Evolutionary conservation across 2,888 invertebrate species (phyloP).

Genomic region (Drosophila conformis): DNA sequence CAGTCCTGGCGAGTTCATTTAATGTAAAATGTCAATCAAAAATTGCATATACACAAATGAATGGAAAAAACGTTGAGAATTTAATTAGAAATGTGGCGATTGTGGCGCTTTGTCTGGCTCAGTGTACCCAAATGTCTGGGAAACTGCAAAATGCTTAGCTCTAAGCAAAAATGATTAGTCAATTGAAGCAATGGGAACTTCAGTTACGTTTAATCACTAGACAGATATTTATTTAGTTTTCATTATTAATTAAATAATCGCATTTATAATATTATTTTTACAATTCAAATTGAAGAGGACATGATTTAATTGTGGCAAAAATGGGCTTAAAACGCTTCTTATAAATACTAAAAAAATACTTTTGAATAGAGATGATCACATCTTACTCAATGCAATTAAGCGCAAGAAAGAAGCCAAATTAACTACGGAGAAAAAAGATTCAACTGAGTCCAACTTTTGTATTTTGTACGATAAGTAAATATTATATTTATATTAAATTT

Average conservation of each 20-base stretch:
- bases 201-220: background rate
- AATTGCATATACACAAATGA: slow-evolving; percentile 67
- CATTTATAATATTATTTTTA: background rate
- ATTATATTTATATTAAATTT: background rate
- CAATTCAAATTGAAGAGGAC: background rate
- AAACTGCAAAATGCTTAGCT: slow-evolving; percentile 53
- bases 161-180: slow-evolving; percentile 43
- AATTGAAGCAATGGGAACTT: slow-evolving; percentile 60
- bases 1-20: slow-evolving; percentile 59
- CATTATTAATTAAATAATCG: background rate
- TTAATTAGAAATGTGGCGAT: slow-evolving; percentile 70
- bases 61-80: slow-evolving; percentile 64
- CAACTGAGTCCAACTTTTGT: background rate
- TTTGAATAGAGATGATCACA: background rate
- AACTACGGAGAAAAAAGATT: background rate
- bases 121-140: slow-evolving; percentile 56
- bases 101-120: slow-evolving; percentile 32
- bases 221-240: background rate
- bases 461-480: background rate
- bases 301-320: background rate
- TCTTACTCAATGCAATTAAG: too few relatives aligned
- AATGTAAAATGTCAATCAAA: slow-evolving; percentile 82
- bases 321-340: background rate
- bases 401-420: too few relatives aligned
- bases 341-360: background rate